A percentile compares a stretch with the other conserved stretches of the same genome.
These are phyloP conservation scores for Eidolon dupreanum DNA, from an alignment of 2,797 vertebrate species.

Conservation along the genomic window DNA sequence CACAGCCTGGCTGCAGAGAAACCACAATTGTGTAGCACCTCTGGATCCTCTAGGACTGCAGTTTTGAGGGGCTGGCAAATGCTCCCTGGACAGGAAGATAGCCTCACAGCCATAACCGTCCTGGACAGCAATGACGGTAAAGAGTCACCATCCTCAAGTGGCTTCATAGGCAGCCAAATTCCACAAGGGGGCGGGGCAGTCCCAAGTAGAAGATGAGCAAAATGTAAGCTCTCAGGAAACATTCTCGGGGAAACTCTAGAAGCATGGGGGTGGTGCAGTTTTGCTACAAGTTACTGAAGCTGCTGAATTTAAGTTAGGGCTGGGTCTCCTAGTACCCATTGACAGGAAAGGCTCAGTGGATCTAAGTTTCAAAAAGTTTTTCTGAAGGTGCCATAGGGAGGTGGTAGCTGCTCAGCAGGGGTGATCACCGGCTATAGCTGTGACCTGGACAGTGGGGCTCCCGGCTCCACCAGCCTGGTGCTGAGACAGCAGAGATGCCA, in stretches of 20 bases:
- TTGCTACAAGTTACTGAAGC: not conserved
- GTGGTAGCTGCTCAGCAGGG: not conserved
- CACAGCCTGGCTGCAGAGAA: not conserved
- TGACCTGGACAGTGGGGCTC: not conserved
- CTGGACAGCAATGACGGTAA: not conserved
- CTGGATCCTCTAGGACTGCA: not conserved
- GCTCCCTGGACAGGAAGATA: not conserved
- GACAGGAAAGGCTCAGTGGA: not conserved
- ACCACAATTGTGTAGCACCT: not conserved
- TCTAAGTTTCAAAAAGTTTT: not conserved
- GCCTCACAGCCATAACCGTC: not conserved
- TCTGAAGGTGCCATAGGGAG: not conserved
- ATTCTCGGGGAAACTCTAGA: not conserved
- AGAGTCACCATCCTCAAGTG: not conserved
- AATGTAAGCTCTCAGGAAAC: not conserved
- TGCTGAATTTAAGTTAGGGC: not conserved
- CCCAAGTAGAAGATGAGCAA: not conserved
- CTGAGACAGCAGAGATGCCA: not conserved
- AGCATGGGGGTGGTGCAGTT: not conserved
- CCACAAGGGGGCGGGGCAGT: constrained; percentile 17
- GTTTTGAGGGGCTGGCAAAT: not conserved
- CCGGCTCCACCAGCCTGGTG: not conserved
- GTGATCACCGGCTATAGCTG: not conserved
- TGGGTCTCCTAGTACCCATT: not conserved
- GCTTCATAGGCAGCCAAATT: not conserved